Evolutionary conservation across 2,888 invertebrate genomes (phyloP).

Genomic region (Formica aserva): DNA sequence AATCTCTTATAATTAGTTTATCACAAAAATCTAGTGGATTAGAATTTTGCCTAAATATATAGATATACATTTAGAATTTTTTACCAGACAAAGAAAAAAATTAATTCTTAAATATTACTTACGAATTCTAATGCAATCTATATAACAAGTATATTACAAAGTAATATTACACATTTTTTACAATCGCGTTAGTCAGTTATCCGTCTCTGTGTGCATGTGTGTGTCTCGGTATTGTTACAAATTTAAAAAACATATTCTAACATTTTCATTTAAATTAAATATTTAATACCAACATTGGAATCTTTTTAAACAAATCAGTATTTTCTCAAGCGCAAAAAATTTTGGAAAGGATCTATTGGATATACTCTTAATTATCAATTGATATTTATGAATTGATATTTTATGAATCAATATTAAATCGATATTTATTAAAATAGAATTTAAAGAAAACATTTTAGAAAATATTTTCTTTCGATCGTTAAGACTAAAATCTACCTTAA

Average conservation of each 20-base stretch:
- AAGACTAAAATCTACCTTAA: not conserved
- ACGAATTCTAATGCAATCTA: not conserved
- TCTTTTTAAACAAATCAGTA: not conserved
- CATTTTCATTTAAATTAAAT: not conserved
- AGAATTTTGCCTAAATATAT: not conserved
- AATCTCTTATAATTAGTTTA: not conserved
- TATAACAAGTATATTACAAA: conserved; percentile 8
- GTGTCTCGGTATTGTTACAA: not conserved
- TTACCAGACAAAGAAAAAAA: not conserved
- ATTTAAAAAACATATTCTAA: not conserved
- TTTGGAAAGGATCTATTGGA: not conserved
- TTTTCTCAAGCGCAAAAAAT: not conserved
- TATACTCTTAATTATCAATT: not conserved
- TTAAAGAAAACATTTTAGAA: not conserved
- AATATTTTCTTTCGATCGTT: not conserved
- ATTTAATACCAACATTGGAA: not conserved
- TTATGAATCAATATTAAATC: not conserved
- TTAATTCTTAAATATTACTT: not conserved
- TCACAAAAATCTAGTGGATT: not conserved
- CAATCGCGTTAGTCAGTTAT: not conserved
- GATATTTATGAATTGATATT: not conserved
- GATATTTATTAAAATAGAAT: not conserved
- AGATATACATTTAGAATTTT: conserved; percentile 2
- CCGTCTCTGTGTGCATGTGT: too few relatives aligned
- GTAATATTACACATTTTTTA: not conserved